Evolutionary conservation across 2,888 invertebrate species (phyloP).

Genomic region (Tridacna gigas): DNA sequence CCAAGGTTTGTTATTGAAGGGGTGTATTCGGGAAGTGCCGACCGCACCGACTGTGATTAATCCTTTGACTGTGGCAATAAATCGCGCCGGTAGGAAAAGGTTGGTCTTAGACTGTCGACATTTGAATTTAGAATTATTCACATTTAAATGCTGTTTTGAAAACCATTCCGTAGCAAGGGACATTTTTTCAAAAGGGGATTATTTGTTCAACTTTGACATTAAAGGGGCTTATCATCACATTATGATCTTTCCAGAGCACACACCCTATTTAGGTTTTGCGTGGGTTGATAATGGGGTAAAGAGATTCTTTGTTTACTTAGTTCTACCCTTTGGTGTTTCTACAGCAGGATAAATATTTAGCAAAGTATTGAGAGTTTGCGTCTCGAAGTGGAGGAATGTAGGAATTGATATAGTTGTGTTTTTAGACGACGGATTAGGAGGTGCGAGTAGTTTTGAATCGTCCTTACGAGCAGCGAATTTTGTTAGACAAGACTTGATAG

Average conservation of each 20-base stretch:
- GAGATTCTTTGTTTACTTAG: conserved; percentile 36
- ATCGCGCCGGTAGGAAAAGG: conserved; percentile 20
- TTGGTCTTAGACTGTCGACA: conserved; percentile 50
- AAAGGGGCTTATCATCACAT: conserved; percentile 44
- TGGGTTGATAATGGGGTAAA: conserved; percentile 16
- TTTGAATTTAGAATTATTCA: conserved; percentile 36
- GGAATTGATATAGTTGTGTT: conserved; percentile 34
- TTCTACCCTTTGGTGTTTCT: conserved; percentile 43
- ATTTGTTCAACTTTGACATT: conserved; percentile 35
- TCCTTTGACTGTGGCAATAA: conserved; percentile 39
- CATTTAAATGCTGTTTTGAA: conserved; percentile 48
- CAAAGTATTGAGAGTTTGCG: conserved; percentile 32
- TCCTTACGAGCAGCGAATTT: neutral
- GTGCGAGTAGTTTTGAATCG: neutral
- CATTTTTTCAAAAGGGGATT: conserved; percentile 32
- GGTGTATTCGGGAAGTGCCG: neutral
- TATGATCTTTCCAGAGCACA: conserved; percentile 33
- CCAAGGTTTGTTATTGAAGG: neutral
- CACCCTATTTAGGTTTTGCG: conserved; percentile 39
- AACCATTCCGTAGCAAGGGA: conserved; percentile 29
- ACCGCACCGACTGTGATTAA: conserved; percentile 29
- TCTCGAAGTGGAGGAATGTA: conserved; percentile 28
- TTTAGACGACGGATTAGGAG: conserved; percentile 45
- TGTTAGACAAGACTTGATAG: neutral
- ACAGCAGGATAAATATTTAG: conserved; percentile 40